Conservation (phyloP, 2,113 vertebrate species). For the Notothenia rossii region DNA sequence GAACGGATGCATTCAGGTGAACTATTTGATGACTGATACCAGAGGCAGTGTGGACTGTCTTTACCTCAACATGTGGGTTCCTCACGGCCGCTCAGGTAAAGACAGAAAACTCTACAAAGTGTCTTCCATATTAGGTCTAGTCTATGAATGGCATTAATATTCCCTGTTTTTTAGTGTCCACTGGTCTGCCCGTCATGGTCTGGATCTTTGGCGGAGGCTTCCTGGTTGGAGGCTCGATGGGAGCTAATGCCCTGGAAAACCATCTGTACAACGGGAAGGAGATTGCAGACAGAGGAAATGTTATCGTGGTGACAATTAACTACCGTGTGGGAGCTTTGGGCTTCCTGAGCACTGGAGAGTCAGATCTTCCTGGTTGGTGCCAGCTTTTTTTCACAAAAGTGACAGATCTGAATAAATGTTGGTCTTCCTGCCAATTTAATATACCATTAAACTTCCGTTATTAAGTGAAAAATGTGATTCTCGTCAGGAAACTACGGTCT, state of each 20-base stretch:
- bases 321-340: constrained; percentile 93
- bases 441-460: neutral
- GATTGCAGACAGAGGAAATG: constrained; percentile 89
- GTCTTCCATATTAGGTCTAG: neutral
- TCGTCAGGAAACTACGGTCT: constrained; percentile 91
- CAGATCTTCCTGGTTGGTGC: constrained; percentile 65
- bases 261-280: constrained; percentile 92
- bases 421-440: neutral
- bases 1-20: constrained; percentile 87
- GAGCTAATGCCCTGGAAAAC: constrained; percentile 88
- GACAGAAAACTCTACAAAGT: neutral
- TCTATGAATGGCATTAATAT: neutral
- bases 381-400: constrained; percentile 72
- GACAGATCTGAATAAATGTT: neutral
- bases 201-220: constrained; percentile 93
- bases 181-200: constrained; percentile 91
- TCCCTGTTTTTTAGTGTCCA: constrained; percentile 84
- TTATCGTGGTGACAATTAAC: constrained; percentile 93
- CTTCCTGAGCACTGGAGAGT: constrained; percentile 94
- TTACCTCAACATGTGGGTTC: constrained; percentile 96
- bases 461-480: neutral
- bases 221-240: constrained; percentile 85
- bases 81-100: constrained; percentile 82
- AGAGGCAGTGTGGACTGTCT: constrained; percentile 91
- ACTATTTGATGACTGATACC: constrained; percentile 75